Evolutionary conservation across 2,113 vertebrate species (phyloP), one percentile per base, ranked within the genome.

Genomic region (Brachypteracias leptosomus): DNA sequence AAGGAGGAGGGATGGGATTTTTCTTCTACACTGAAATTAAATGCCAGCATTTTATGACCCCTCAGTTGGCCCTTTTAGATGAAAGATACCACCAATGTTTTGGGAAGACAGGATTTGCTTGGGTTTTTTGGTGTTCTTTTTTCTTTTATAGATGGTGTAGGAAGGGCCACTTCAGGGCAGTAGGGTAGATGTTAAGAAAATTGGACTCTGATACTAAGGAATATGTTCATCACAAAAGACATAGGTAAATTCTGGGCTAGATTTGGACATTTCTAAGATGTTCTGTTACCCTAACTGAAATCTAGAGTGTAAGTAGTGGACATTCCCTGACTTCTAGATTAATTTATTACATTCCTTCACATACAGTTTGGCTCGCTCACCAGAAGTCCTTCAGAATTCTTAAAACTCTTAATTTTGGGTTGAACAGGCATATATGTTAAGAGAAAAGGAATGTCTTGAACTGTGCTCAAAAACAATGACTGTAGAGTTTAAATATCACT

Each of bases 401-500:
- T 67, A 54, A 24, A 89, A 46, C 14, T 88, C 35, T n/a, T 62
- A 68, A 49, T 47, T 88, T 96, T 77, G 58, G 54, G 71, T 79
- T 6, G 7, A 88, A 61, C 28, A 93, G 62, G 42, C 83, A 71
- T 86, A 51, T 76, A 84, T 55, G 11, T 88, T 95, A 88, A 93
- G 86, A 29, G 51, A 79, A 87, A 92, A 95, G 77, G 85, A 94
- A 94, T 91, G 92, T 91, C 44, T 88, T 93, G 88, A 89, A 59
- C 78, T 49, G 38, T 61, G 17, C 77, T 91, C 85, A 88, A 94
- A 93, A 93, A 31, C 65, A 92, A 75, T 93, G 90, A 94, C 92
- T 94, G 13, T 71, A 57, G 63, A 58, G 46, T 70, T 93, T 80
- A 96, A 94, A 59, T 80, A 74, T 77, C 54, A 62, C 36, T 93